Conservation (phyloP, 2,797 vertebrate species). For the Mormyrus hasselquistii region DNA sequence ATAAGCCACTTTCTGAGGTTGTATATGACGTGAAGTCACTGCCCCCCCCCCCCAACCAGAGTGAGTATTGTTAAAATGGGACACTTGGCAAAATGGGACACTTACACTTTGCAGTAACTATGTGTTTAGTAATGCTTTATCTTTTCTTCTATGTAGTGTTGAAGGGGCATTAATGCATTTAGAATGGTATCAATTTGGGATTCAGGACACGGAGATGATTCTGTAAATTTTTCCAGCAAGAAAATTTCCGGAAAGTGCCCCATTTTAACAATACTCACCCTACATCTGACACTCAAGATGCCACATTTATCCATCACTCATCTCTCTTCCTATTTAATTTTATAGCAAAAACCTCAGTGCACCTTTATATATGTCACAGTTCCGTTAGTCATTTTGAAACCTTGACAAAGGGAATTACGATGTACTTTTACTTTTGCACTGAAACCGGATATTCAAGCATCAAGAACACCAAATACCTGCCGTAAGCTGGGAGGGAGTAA, state of each 20-base stretch:
- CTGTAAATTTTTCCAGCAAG: neutral
- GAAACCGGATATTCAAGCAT: neutral
- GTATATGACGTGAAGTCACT: neutral
- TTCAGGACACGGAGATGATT: neutral
- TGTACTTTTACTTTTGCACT: neutral
- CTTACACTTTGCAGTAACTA: neutral
- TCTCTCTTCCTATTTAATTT: neutral
- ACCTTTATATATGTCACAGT: neutral
- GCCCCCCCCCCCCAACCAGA: neutral
- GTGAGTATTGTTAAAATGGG: neutral
- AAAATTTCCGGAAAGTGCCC: neutral
- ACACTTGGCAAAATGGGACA: neutral
- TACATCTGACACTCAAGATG: neutral
- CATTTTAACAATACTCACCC: neutral
- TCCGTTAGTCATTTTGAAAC: neutral
- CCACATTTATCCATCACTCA: neutral
- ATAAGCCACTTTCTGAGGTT: neutral
- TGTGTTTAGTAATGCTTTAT: neutral
- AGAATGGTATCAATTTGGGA: neutral
- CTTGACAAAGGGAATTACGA: neutral
- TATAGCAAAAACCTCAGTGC: neutral
- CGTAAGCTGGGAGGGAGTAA: neutral
- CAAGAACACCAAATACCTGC: neutral
- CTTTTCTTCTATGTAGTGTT: neutral
- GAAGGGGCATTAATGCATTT: neutral